These are phyloP conservation scores for Caradrina kadenii DNA, from an alignment of 2,888 invertebrate genomes.

Conservation along the genomic window DNA sequence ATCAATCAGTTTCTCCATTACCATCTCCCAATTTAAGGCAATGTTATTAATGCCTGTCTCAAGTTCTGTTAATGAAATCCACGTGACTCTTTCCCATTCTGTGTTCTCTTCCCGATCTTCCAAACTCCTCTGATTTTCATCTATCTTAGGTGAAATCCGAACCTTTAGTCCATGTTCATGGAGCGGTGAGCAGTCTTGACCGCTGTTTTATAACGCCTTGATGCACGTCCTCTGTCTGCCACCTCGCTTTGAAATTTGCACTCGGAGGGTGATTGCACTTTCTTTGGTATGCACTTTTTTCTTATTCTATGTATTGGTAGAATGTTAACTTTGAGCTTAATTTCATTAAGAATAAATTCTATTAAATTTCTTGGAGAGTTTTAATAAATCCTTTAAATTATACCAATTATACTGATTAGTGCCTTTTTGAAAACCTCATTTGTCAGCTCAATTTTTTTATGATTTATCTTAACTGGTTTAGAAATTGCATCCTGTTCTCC, in stretches of 20 bases:
- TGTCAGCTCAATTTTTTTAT: neutral
- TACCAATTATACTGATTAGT: neutral
- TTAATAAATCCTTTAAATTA: neutral
- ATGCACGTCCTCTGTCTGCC: neutral
- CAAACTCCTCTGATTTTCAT: constrained; percentile 1
- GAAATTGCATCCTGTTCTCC: no score
- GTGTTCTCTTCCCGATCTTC: constrained; percentile 3
- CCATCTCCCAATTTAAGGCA: neutral
- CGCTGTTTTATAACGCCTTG: neutral
- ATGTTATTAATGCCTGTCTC: neutral
- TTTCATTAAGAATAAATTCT: neutral
- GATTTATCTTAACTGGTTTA: neutral
- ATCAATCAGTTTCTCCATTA: neutral
- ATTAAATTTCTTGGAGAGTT: neutral
- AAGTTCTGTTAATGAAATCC: constrained; percentile 32
- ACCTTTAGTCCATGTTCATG: constrained; percentile 16
- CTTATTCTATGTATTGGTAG: neutral
- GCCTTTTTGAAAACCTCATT: neutral
- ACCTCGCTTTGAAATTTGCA: constrained; percentile 1
- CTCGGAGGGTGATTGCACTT: constrained; percentile 21
- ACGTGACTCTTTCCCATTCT: constrained; percentile 19
- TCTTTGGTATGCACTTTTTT: constrained; percentile 19
- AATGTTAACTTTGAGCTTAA: neutral
- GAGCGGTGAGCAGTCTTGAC: constrained; percentile 5
- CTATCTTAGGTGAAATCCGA: constrained; percentile 43